Conservation (phyloP, 37 sponge, comb jelly and placozoan species). For the Spongilla lacustris region DNA sequence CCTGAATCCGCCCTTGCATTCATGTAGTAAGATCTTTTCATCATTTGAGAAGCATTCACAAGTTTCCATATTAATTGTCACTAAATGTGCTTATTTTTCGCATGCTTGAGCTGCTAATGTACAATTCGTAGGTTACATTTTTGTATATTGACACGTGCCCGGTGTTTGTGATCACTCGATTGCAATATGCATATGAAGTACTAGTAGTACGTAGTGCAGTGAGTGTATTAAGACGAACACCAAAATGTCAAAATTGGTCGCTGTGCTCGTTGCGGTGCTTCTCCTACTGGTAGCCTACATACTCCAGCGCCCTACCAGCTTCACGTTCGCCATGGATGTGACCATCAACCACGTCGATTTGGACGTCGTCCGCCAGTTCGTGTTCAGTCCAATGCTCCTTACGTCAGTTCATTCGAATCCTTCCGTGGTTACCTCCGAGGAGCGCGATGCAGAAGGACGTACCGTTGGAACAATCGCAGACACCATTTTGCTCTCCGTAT, state of each 20-base stretch:
- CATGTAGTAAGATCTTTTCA: too few relatives aligned
- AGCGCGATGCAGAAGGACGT: background rate
- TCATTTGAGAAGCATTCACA: too few relatives aligned
- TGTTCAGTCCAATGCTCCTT: background rate
- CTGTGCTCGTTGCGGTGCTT: background rate
- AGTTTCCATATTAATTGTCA: too few relatives aligned
- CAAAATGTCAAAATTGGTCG: background rate
- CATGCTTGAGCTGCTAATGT: too few relatives aligned
- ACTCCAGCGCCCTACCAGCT: background rate
- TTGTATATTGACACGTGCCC: too few relatives aligned
- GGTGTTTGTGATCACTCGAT: too few relatives aligned
- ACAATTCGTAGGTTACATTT: too few relatives aligned
- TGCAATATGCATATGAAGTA: too few relatives aligned
- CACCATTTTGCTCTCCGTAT: background rate
- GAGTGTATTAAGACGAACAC: too few relatives aligned
- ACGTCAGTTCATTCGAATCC: background rate
- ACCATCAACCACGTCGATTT: background rate
- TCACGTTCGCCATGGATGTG: background rate
- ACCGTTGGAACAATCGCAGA: background rate
- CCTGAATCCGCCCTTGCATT: too few relatives aligned
- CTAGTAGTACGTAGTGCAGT: too few relatives aligned
- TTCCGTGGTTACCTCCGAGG: background rate
- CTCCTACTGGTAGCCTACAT: background rate
- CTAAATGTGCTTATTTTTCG: too few relatives aligned
- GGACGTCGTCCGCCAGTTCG: background rate